Evolutionary conservation across 2,797 vertebrate genomes (phyloP).

Genomic region (Sebastes steindachneri): DNA sequence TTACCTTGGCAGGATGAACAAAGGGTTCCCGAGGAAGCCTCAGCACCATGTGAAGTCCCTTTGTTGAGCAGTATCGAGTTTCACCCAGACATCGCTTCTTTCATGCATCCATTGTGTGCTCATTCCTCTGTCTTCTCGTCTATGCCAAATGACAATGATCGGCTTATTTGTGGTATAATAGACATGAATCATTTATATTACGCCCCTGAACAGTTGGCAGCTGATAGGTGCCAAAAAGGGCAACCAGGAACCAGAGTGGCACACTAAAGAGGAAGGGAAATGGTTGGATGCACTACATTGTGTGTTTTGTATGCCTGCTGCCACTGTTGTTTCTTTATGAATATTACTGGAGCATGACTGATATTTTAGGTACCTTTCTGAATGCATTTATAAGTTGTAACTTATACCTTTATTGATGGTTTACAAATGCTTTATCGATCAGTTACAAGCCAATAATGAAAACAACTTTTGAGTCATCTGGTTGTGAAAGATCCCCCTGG

Average conservation of each 20-base stretch:
- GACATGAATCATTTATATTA: constrained; percentile 40
- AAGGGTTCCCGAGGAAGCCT: constrained; percentile 44
- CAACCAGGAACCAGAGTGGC: constrained; percentile 15
- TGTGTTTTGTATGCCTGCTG: too few species aligned
- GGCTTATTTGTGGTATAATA: constrained; percentile 28
- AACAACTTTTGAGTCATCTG: neutral
- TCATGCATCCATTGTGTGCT: constrained; percentile 26
- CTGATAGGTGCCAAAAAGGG: constrained; percentile 1
- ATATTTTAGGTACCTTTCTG: neutral
- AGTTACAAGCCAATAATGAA: neutral
- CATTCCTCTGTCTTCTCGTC: constrained; percentile 13
- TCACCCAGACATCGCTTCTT: constrained; percentile 29
- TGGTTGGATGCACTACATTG: neutral
- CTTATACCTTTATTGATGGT: neutral
- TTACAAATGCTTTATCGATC: neutral
- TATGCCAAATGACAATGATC: constrained; percentile 32
- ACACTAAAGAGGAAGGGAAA: neutral
- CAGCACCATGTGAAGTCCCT: constrained; percentile 28
- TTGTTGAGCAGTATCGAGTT: constrained; percentile 40
- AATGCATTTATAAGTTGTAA: neutral
- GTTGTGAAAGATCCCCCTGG: neutral
- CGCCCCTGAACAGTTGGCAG: constrained; percentile 10
- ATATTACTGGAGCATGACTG: neutral
- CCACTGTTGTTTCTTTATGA: neutral
- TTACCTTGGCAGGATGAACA: constrained; percentile 56